Evolutionary conservation across 64 coral and sea anemone species (phyloP), one percentile per base, ranked within the genome.

Genomic region (Orbicella faveolata): DNA sequence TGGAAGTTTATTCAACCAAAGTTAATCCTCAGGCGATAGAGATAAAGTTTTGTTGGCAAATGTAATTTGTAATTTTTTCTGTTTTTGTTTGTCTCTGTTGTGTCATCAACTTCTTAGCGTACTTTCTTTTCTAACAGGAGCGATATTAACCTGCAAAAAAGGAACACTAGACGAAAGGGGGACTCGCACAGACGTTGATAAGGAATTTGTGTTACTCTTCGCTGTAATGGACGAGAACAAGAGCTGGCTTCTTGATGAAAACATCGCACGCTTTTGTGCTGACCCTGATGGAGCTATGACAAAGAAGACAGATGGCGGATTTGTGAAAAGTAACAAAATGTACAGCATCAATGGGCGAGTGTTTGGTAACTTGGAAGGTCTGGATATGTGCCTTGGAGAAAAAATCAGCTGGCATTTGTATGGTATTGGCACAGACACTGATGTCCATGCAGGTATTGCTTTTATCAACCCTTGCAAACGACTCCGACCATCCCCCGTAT

Each of bases 271-370:
- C 21, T 92, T 92, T 78, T 63, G 57, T 36, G 65, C 83, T 19
- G 83, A 85, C 41, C 83, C 90, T 63, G 85, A 86, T 37, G 83
- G 61, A 57, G 48, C 74, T 26, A 68, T 78, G 25, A 33, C 41
- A 6, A 61, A 39, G 52, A 98, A 94, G 37, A 81, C 89, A 79
- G 76, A 92, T 53, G 78, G 82, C 36, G 74, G 54, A 20, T 95
- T 95, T 63, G 54, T 79, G 34, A 90, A 92, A 63, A 79, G 84
- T 18, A 95, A 95, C 34, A 95, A 95, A 75, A 92, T 95, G 94
- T 87, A 91, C 76, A 18, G 78, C 19, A 95, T 95, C 18, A 95
- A 95, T 84, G 94, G 94, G 6, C 75, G 75, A 6, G 87, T 95
- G 78, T 95, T 88, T 76, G 94, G 89, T 8, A 95, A 95, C 41